Conservation (phyloP, 2,113 vertebrate species). For the Cacatua alba region DNA sequence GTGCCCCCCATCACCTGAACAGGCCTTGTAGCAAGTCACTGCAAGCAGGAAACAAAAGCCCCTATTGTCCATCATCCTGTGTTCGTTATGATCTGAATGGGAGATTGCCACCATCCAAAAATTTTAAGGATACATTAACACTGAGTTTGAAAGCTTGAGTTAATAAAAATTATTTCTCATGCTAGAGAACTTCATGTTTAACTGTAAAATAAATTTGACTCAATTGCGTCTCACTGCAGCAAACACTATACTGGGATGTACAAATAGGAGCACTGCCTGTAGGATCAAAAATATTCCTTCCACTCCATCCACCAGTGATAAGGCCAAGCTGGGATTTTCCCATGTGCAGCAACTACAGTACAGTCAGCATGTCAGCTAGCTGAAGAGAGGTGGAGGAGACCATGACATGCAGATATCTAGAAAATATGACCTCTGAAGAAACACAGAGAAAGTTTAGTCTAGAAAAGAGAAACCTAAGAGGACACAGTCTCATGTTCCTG, state of each 20-base stretch:
- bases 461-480: not conserved
- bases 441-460: not conserved
- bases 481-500: not conserved
- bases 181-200: not conserved
- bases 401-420: not conserved
- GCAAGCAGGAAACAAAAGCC: not conserved
- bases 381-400: not conserved
- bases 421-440: not conserved
- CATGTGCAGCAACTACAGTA: not conserved
- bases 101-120: not conserved
- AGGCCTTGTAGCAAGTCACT: not conserved
- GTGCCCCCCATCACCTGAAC: not conserved
- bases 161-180: not conserved
- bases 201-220: not conserved
- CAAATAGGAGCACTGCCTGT: not conserved
- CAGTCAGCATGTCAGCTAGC: not conserved
- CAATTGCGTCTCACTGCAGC: not conserved
- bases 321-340: not conserved
- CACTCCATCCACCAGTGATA: too few relatives aligned
- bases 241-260: not conserved
- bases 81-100: not conserved
- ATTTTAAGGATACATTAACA: not conserved
- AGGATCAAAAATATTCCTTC: not conserved
- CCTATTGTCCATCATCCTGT: not conserved
- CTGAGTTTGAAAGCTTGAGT: not conserved